Percentiles rank a stretch among this genome's conserved stretches.
Evolutionary conservation across 2,797 vertebrate species (phyloP).

Genomic region (Parambassis ranga): DNA sequence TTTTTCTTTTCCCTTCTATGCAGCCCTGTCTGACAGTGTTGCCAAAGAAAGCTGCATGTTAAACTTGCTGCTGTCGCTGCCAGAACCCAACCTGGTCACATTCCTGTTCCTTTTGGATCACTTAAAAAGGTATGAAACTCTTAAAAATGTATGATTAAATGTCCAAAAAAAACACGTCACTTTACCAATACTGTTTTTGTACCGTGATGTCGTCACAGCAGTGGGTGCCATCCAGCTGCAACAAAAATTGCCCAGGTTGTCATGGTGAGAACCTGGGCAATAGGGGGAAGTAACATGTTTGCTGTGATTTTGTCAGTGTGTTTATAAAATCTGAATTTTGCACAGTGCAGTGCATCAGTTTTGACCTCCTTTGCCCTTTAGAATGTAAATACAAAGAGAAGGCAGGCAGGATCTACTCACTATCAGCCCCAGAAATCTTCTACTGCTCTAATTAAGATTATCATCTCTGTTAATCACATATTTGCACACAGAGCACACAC

Average conservation of each 20-base stretch:
- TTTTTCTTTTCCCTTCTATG: slow-evolving; percentile 1
- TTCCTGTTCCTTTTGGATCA: slow-evolving; percentile 98
- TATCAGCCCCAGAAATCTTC: neutral
- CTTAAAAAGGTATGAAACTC: slow-evolving; percentile 89
- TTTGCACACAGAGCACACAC: neutral
- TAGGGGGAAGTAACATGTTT: too few species aligned
- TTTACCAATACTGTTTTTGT: too few species aligned
- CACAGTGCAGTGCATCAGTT: too few species aligned
- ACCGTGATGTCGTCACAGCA: too few species aligned
- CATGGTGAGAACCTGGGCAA: too few species aligned
- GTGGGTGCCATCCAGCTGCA: too few species aligned
- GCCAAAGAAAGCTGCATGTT: slow-evolving; percentile 99
- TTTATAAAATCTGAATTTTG: too few species aligned
- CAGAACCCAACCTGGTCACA: slow-evolving; percentile 96
- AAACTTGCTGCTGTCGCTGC: slow-evolving; percentile 93
- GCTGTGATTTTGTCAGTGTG: too few species aligned
- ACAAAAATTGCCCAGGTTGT: too few species aligned
- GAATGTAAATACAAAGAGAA: neutral
- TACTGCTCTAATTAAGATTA: neutral
- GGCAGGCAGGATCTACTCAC: neutral
- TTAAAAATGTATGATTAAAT: neutral
- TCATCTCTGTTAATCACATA: neutral
- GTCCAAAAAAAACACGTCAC: too few species aligned
- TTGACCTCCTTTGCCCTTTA: neutral
- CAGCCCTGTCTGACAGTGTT: slow-evolving; percentile 95